Evolutionary conservation across 2,888 invertebrate species (phyloP).

Genomic region (Schizotus pectinicornis): DNA sequence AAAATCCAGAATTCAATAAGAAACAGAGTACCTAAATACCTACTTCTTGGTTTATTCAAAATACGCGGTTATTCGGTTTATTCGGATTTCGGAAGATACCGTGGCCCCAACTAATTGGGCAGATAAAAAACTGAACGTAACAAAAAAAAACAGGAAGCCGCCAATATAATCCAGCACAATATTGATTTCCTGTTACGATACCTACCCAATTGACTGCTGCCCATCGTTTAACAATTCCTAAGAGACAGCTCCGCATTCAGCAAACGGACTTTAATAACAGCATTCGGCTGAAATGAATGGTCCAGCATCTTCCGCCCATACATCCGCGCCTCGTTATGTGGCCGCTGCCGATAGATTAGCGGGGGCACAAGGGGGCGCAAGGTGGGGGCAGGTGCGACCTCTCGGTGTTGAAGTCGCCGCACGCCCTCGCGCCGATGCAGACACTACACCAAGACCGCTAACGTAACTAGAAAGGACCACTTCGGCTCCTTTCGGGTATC

Average conservation of each 20-base stretch:
- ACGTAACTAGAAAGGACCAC: constrained; percentile 14
- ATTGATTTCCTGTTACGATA: no score
- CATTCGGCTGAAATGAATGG: constrained; percentile 42
- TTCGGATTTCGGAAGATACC: no score
- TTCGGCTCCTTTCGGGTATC: constrained; percentile 17
- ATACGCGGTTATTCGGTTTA: no score
- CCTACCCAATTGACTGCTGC: no score
- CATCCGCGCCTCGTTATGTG: constrained; percentile 53
- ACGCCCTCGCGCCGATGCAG: constrained; percentile 51
- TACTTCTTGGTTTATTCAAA: no score
- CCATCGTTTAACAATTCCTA: not conserved
- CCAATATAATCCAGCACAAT: no score
- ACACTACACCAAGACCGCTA: constrained; percentile 34
- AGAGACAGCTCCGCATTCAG: constrained; percentile 29
- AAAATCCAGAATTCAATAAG: no score
- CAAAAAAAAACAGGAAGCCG: no score
- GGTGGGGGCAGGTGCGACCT: constrained; percentile 41
- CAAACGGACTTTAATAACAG: constrained; percentile 37
- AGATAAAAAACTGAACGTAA: no score
- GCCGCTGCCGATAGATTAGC: constrained; percentile 36
- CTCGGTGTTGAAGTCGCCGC: constrained; percentile 52
- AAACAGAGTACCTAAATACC: no score
- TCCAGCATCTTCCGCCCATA: constrained; percentile 52
- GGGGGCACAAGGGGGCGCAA: constrained; percentile 27
- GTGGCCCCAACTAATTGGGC: no score